phyloP scores from a whole-genome alignment of 2,888 invertebrate genomes.

The Cantharis lateralis region DNA sequence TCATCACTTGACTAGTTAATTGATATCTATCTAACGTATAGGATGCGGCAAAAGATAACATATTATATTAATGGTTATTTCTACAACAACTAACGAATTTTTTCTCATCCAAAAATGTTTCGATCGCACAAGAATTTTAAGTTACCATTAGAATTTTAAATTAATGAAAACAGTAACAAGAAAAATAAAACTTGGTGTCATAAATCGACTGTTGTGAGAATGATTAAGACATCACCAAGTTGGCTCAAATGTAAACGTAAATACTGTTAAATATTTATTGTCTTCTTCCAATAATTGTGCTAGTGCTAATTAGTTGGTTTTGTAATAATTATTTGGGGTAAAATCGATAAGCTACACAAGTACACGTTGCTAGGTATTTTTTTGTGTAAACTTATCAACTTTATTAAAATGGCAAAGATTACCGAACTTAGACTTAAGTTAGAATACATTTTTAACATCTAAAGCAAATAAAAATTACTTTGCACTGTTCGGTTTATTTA shows the following conservation, averaged over 20 bases:
- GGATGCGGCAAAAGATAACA: slow-evolving; percentile 28
- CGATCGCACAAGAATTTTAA: slow-evolving; percentile 34
- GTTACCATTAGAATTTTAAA: slow-evolving; percentile 19
- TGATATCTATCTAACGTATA: background rate
- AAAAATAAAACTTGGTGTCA: slow-evolving; percentile 27
- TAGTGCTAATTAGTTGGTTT: slow-evolving; percentile 12
- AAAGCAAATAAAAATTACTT: background rate
- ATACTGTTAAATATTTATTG: slow-evolving; percentile 16
- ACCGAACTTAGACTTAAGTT: slow-evolving; percentile 35
- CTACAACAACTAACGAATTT: slow-evolving; percentile 41
- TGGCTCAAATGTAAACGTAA: slow-evolving; percentile 31
- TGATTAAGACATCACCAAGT: slow-evolving; percentile 30
- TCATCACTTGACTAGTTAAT: background rate
- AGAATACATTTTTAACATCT: slow-evolving; percentile 15
- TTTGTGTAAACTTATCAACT: slow-evolving; percentile 26
- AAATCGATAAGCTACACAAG: background rate
- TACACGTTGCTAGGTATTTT: background rate
- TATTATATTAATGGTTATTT: slow-evolving; percentile 42
- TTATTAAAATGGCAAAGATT: slow-evolving; percentile 23
- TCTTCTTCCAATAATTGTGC: slow-evolving; percentile 13
- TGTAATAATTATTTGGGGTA: slow-evolving; percentile 12
- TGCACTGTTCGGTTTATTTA: background rate
- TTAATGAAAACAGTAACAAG: slow-evolving; percentile 13
- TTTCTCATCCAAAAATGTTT: slow-evolving; percentile 38
- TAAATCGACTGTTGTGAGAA: slow-evolving; percentile 21